Percentiles rank a stretch among this genome's conserved stretches.
Evolutionary conservation across 1,140 invertebrate genomes (phyloP).

Genomic region (Drosophila kepulauana): DNA sequence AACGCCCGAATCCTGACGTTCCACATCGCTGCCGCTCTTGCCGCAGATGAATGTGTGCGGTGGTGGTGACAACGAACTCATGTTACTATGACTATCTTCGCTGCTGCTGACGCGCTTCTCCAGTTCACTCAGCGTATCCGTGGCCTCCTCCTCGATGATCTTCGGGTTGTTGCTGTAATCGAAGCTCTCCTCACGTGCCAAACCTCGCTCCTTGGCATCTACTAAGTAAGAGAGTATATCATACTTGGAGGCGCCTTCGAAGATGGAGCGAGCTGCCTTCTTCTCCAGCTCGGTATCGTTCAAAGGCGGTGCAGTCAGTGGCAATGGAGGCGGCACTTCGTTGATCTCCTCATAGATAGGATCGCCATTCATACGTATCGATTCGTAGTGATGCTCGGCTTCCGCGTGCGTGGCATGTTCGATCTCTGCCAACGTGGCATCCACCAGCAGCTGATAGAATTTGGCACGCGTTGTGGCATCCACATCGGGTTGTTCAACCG

Average conservation of each 20-base stretch:
- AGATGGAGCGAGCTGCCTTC: slow-evolving; percentile 90
- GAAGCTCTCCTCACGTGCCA: slow-evolving; percentile 88
- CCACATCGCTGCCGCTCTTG: slow-evolving; percentile 88
- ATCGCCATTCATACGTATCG: slow-evolving; percentile 90
- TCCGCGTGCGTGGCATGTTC: slow-evolving; percentile 87
- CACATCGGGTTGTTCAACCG: slow-evolving; percentile 52
- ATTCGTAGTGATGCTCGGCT: slow-evolving; percentile 90
- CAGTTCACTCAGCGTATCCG: slow-evolving; percentile 85
- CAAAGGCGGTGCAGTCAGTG: slow-evolving; percentile 89
- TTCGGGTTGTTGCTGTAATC: slow-evolving; percentile 86
- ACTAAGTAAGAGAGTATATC: slow-evolving; percentile 95
- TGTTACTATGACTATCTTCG: slow-evolving; percentile 88
- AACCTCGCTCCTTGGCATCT: slow-evolving; percentile 91
- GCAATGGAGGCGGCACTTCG: slow-evolving; percentile 91
- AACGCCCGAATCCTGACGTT: slow-evolving; percentile 96
- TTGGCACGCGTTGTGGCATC: slow-evolving; percentile 87
- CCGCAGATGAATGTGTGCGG: slow-evolving; percentile 73
- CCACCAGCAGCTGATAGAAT: slow-evolving; percentile 89
- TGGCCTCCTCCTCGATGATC: slow-evolving; percentile 86
- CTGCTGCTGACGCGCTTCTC: slow-evolving; percentile 61
- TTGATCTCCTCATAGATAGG: slow-evolving; percentile 95
- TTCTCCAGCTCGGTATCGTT: slow-evolving; percentile 88
- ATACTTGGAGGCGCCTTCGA: slow-evolving; percentile 94
- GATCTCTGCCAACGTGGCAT: slow-evolving; percentile 88
- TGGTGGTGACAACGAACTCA: slow-evolving; percentile 85